Evolutionary conservation across 2,888 invertebrate species (phyloP), one percentile per base, ranked within the genome.

Genomic region (Diplazon laetatorius): DNA sequence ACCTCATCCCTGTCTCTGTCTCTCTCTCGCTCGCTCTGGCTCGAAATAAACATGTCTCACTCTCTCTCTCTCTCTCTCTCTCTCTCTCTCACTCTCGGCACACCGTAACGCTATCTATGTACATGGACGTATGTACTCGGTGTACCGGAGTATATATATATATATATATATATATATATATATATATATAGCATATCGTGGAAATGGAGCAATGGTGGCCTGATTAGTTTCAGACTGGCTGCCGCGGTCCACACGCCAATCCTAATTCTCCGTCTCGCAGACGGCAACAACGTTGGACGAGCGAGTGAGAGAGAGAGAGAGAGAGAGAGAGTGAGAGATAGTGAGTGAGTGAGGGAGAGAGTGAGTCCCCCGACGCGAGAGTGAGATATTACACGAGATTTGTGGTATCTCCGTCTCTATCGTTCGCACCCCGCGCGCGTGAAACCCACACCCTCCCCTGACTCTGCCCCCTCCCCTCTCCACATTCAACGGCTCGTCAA

Each of bases 181-280:
- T n/a, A n/a, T n/a, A n/a, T 62, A 76, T n/a, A 70, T 59, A 59
- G 74, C 60, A n/a, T 73, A 73, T 72, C 78, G 76, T 81, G 78
- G 76, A 83, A 84, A 80, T 81, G 82, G 82, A 74, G 82, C 80
- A 79, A 83, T 80, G 84, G 62, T 80, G 82, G 78, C 79, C 83
- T 82, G 83, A 84, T 84, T 83, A 83, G 84, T 82, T 83, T 82
- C 73, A 78, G 80, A 75, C 81, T 82, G 69, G 73, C 55, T 72
- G 46, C 68, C 63, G 71, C 63, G 68, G 70, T 78, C 70, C 77
- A 60, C 77, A 60, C 66, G 80, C 46, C 73, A 70, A 81, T 80
- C 81, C 82, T 82, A 82, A 84, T 83, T 81, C 82, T 76, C 79
- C 57, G 65, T 74, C 72, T 50, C 73, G 48, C n/a, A 50, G 50